Conservation (phyloP, 1,140 invertebrate genomes). For the Bombus consobrinus region DNA sequence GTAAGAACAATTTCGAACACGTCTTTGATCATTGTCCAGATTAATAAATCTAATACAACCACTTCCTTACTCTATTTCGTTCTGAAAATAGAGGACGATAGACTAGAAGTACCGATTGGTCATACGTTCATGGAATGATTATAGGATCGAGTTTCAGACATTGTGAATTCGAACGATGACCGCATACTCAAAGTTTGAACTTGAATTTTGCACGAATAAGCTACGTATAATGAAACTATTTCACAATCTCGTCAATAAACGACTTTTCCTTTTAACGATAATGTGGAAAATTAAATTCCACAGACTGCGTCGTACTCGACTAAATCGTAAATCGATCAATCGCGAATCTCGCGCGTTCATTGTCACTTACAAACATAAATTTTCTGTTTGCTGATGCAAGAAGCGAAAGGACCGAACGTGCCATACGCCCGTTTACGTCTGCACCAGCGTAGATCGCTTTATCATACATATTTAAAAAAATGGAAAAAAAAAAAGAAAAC, state of each 20-base stretch:
- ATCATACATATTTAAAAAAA: slow-evolving; percentile 40
- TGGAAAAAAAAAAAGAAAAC: not conserved
- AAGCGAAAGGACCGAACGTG: not conserved
- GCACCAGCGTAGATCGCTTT: slow-evolving; percentile 52
- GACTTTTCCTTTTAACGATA: slow-evolving; percentile 23
- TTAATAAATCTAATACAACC: not conserved
- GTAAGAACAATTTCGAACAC: not conserved
- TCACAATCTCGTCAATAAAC: not conserved
- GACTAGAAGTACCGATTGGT: not conserved
- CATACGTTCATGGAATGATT: not conserved
- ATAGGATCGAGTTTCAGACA: not conserved
- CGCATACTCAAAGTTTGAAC: not conserved
- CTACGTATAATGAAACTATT: not conserved
- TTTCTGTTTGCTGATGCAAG: not conserved
- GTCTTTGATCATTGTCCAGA: too few relatives aligned
- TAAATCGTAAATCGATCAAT: too few relatives aligned
- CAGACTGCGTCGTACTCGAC: too few relatives aligned
- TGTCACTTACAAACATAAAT: too few relatives aligned
- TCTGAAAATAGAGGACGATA: not conserved
- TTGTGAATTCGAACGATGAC: too few relatives aligned
- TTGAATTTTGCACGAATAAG: not conserved
- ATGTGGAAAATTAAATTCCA: not conserved
- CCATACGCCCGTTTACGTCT: slow-evolving; percentile 37
- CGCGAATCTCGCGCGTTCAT: not conserved
- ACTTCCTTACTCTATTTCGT: not conserved